Evolutionary conservation across 2,797 vertebrate species (phyloP), one percentile per base, ranked within the genome.

Genomic region (Coluber constrictor): DNA sequence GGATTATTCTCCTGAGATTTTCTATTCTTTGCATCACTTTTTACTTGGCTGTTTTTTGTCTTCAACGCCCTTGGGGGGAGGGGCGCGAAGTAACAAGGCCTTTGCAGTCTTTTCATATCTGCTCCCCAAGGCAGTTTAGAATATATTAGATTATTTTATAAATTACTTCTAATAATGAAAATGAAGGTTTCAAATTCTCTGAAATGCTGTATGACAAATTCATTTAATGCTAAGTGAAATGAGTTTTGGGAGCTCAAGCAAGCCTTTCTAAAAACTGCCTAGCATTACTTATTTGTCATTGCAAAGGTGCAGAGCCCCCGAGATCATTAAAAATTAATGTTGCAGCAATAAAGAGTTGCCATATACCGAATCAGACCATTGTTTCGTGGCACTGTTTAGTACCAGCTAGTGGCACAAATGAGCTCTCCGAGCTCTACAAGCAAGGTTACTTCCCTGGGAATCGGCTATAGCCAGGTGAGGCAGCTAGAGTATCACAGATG

Each of bases 151-250:
- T 16, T 92, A 91, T 88, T 51, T 74, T 93, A 51, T 15, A 60
- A 27, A 61, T 79, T 79, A 60, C 57, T 95, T 95, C 91, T 95
- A 74, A 95, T 92, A 93, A 88, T 60, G 3, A 27, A 95, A 87
- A 18, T 47, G 92, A 92, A 55, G 57, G 87, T 79, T 90, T 79
- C 54, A 51, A 95, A 95, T 89, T 88, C 93, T 61, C 70, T 90
- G 37, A 94, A 95, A 91, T 47, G 32, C 70, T 74, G 70, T 37
- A 8, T 51, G 37, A 86, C 93, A 56, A 87, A 95, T 93, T 90
- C 61, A 90, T 60, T 74, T 60, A 86, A 90, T 37, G 12, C 86
- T 92, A 60, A 59, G 29, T 54, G 55, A 90, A 93, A 66, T 32
- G 90, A 54, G 3, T 92, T 3, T 12, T 25, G 87, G 74, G 47